phyloP scores from a whole-genome alignment of 2,797 vertebrate species.

The Heteromormyrus szaboi region DNA sequence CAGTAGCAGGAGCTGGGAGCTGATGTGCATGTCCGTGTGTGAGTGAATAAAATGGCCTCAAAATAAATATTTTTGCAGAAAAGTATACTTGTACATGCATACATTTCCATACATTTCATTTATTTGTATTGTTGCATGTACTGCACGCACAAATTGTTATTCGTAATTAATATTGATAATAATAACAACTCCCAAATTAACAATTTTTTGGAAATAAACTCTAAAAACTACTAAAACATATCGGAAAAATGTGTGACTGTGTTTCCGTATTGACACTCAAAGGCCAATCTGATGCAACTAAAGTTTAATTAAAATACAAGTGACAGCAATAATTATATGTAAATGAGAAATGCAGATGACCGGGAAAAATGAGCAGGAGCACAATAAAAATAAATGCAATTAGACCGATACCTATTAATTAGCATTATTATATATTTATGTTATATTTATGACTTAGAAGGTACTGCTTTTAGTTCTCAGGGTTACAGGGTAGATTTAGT shows the following conservation, averaged over 20 bases:
- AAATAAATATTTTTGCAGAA: background rate
- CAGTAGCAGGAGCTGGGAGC: slow-evolving; percentile 41
- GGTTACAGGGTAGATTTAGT: background rate
- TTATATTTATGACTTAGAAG: background rate
- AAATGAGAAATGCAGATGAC: slow-evolving; percentile 17
- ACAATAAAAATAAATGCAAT: background rate
- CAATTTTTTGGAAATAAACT: background rate
- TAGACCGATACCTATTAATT: background rate
- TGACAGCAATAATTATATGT: slow-evolving; percentile 14
- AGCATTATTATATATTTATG: background rate
- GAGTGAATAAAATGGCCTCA: background rate
- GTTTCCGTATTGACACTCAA: background rate
- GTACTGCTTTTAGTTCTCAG: background rate
- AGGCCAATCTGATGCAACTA: background rate
- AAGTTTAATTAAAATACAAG: slow-evolving; percentile 20
- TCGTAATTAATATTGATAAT: background rate
- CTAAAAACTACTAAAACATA: background rate
- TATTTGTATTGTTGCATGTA: background rate
- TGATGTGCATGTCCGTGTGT: slow-evolving; percentile 31
- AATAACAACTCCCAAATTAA: background rate
- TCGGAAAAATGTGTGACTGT: background rate
- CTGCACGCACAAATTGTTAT: background rate
- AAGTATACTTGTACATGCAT: background rate
- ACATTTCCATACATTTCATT: background rate
- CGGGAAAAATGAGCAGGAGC: background rate